Evolutionary conservation across 2,797 vertebrate genomes (phyloP), one percentile per base, ranked within the genome.

Genomic region (Diplodus puntazzo): DNA sequence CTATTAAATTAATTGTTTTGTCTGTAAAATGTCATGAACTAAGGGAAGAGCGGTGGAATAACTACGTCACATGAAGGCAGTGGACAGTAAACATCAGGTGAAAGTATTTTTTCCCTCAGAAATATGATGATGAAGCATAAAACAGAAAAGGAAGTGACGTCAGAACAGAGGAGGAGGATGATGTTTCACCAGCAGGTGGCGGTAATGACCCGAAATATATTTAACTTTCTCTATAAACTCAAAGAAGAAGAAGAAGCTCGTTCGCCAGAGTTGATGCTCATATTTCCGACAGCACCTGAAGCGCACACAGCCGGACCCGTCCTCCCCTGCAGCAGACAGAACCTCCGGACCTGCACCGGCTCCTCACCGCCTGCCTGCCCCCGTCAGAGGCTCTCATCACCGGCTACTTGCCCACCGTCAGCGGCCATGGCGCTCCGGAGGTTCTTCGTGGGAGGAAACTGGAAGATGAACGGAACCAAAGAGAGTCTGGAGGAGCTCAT

Each of bases 391-490:
- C 30, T 34, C 30, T 34, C 34, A 8, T 39, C 34, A 39, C 34
- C 34, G 34, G 34, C 34, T 10, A 39, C 34, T 82, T 64, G 34
- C 55, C 11, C 6, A 68, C 54, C 5, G 0, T 27, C 57, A 54
- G 0, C 75, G 65, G 79, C 4, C 73, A 98, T 98, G 97, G 92
- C 96, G 78, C 90, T 92, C 1, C 96, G 97, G 87, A 96, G 95
- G 77, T 97, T 98, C 89, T 98, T 97, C 92, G 96, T 98, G 0
- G 97, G 97, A 27, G 97, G 97, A 1, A 98, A 98, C 92, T 98
- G 97, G 97, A 98, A 98, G 90, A 96, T 98, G 97, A 98, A 98
- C 65, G 97, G 97, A 8, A 93, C 91, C 71, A 97, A 95, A 95
- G 95, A 96, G 80, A 95, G 87, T 60, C 90, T 98, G 39, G 95